Evolutionary conservation across 2,113 vertebrate species (phyloP).

Genomic region (Sphyrna mokarran): DNA sequence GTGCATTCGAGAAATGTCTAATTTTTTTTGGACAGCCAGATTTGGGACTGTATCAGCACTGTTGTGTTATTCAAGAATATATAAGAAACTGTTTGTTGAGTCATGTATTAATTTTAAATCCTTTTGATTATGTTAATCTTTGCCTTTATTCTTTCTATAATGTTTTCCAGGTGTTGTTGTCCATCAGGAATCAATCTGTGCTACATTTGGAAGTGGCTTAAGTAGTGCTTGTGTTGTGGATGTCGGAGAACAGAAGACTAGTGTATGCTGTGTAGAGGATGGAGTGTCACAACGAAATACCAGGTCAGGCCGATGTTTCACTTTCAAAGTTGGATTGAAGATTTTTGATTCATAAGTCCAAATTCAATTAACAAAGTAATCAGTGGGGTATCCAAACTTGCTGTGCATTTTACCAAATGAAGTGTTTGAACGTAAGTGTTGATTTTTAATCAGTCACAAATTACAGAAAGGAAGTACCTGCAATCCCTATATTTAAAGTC

Average conservation of each 20-base stretch:
- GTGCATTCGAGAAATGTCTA: too few species aligned
- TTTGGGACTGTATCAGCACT: too few species aligned
- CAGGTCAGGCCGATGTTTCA: slow-evolving; percentile 56
- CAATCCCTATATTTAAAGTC: background rate
- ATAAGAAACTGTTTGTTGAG: background rate
- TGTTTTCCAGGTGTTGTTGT: slow-evolving; percentile 73
- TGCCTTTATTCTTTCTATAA: background rate
- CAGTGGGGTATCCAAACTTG: background rate
- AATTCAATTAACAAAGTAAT: too few species aligned
- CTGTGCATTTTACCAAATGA: background rate
- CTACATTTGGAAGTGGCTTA: slow-evolving; percentile 87
- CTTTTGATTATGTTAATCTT: background rate
- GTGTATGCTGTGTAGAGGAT: slow-evolving; percentile 91
- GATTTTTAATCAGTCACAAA: background rate
- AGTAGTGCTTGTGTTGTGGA: slow-evolving; percentile 93
- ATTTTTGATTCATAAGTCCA: background rate
- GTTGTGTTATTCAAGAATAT: background rate
- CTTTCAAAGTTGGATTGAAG: background rate
- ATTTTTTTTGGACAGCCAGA: too few species aligned
- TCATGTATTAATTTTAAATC: background rate
- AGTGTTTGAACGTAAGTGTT: background rate
- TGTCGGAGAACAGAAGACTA: slow-evolving; percentile 94
- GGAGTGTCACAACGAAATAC: slow-evolving; percentile 94
- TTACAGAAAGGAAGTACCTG: background rate
- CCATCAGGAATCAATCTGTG: slow-evolving; percentile 94